Percentiles rank a stretch among this genome's conserved stretches.
phyloP scores from a whole-genome alignment of 2,888 invertebrate species.

The Sarcophaga caerulescens region DNA sequence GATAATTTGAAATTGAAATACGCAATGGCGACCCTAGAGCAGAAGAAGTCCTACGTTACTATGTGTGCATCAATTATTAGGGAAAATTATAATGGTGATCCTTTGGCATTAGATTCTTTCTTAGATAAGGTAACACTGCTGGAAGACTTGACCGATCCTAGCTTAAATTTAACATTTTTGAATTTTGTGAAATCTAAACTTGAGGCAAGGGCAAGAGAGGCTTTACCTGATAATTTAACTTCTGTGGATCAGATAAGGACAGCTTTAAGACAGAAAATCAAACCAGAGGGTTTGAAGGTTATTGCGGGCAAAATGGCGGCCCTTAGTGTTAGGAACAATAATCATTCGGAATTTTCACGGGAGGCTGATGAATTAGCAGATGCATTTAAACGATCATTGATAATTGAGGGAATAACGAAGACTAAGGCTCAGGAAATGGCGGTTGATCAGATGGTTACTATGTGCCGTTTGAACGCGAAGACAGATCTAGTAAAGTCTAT shows the following conservation, averaged over 20 bases:
- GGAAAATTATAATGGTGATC: constrained; percentile 22
- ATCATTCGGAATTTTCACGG: constrained; percentile 21
- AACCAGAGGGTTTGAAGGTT: constrained; percentile 8
- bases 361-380: constrained; percentile 30
- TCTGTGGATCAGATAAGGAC: background rate
- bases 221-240: constrained; percentile 10
- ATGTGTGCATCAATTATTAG: constrained; percentile 19
- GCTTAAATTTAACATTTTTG: constrained; percentile 3
- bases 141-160: constrained; percentile 9
- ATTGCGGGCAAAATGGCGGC: constrained; percentile 31
- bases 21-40: constrained; percentile 3
- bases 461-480: constrained; percentile 24
- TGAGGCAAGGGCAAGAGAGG: constrained; percentile 26
- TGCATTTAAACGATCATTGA: constrained; percentile 13
- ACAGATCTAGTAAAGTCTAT: constrained; percentile 18
- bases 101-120: background rate
- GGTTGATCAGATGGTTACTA: constrained; percentile 17
- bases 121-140: constrained; percentile 29
- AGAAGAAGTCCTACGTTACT: constrained; percentile 3
- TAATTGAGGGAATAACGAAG: constrained; percentile 32
- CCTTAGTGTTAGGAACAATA: constrained; percentile 14
- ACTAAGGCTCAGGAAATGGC: constrained; percentile 29
- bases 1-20: background rate
- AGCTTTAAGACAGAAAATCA: constrained; percentile 1
- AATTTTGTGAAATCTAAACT: constrained; percentile 30